A percentile compares a stretch with the other conserved stretches of the same genome.
Conservation (phyloP, 2,888 invertebrate species). For the Drosophila nigricruria region DNA sequence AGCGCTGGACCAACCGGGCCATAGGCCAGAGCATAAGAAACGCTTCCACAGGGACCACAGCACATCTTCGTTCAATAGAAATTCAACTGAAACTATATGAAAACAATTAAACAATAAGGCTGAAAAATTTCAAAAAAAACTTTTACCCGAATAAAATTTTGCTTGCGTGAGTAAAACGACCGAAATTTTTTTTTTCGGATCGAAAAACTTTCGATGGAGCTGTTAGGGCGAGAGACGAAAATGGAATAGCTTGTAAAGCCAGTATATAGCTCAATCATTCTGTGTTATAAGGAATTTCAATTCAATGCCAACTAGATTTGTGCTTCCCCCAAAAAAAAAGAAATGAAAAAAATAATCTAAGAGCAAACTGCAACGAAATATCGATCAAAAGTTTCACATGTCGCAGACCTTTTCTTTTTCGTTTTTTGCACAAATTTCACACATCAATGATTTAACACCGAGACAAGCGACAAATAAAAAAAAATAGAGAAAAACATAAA, state of each 20-base stretch:
- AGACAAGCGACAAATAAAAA: conserved; percentile 42
- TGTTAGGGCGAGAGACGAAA: conserved; percentile 35
- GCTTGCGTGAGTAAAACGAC: conserved; percentile 29
- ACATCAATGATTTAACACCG: conserved; percentile 76
- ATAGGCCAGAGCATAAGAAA: conserved; percentile 66
- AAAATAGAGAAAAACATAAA: conserved; percentile 34
- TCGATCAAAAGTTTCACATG: conserved; percentile 51
- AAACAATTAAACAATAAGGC: neutral
- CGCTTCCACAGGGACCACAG: conserved; percentile 62
- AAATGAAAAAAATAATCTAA: neutral
- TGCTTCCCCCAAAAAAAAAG: neutral
- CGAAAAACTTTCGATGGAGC: conserved; percentile 17
- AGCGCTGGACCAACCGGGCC: conserved; percentile 69
- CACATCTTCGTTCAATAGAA: conserved; percentile 47
- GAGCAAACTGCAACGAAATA: conserved; percentile 46
- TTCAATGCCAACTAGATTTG: conserved; percentile 53
- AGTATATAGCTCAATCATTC: neutral
- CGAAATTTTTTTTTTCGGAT: conserved; percentile 45
- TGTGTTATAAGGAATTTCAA: conserved; percentile 4
- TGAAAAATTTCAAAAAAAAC: neutral
- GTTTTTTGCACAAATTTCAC: conserved; percentile 66
- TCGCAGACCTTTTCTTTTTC: conserved; percentile 21
- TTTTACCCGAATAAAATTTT: conserved; percentile 25
- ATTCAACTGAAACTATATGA: neutral
- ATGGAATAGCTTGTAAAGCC: conserved; percentile 10